Evolutionary conservation across 2,797 vertebrate species (phyloP).

Genomic region (Myotis planiceps): DNA sequence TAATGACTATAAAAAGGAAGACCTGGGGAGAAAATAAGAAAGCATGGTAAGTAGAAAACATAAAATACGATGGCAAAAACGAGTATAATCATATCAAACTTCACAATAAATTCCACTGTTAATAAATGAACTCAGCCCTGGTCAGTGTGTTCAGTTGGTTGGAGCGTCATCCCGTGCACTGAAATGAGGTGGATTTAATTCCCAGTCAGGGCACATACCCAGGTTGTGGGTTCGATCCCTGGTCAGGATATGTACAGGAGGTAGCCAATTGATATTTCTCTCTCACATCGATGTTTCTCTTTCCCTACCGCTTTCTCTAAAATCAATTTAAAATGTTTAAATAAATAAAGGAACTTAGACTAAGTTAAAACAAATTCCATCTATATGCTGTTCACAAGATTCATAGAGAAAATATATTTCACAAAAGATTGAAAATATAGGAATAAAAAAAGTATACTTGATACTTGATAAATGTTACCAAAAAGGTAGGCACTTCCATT

Average conservation of each 20-base stretch:
- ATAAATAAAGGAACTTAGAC: neutral
- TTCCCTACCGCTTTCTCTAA: too few relatives aligned
- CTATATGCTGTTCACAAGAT: neutral
- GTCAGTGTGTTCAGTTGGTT: too few relatives aligned
- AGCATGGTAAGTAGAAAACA: neutral
- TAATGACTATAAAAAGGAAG: neutral
- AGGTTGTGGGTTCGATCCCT: too few relatives aligned
- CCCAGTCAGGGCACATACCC: too few relatives aligned
- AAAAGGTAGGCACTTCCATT: neutral
- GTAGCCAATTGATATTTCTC: too few relatives aligned
- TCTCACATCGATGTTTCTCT: too few relatives aligned
- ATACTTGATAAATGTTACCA: neutral
- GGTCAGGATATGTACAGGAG: too few relatives aligned
- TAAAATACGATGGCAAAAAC: neutral
- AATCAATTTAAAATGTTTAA: too few relatives aligned
- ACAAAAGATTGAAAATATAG: neutral
- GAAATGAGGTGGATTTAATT: too few relatives aligned
- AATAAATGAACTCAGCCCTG: neutral
- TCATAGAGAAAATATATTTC: neutral
- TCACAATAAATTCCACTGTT: conserved; percentile 6
- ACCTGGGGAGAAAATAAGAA: neutral
- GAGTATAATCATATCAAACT: neutral
- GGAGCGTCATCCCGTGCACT: too few relatives aligned
- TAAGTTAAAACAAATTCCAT: neutral
- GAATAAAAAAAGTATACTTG: neutral